Evolutionary conservation across 2,797 vertebrate species (phyloP).

Genomic region (Babyrousa celebensis): DNA sequence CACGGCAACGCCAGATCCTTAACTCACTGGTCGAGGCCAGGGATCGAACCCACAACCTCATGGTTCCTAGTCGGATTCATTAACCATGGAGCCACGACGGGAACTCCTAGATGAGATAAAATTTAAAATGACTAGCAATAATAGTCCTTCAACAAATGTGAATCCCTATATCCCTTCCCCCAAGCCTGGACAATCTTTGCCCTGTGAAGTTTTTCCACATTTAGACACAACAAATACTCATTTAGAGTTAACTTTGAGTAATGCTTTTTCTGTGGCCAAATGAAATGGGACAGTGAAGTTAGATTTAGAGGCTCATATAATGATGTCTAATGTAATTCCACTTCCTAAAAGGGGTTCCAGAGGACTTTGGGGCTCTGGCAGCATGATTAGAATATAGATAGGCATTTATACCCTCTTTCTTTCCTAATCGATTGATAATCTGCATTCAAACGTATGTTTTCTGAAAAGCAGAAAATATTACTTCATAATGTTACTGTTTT

Average conservation of each 20-base stretch:
- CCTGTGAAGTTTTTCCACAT: not conserved
- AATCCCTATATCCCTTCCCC: not conserved
- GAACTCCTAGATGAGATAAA: not conserved
- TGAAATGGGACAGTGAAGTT: slow-evolving; percentile 44
- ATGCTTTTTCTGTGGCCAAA: not conserved
- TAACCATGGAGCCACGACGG: too few species aligned
- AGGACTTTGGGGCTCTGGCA: not conserved
- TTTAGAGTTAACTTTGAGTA: slow-evolving; percentile 44
- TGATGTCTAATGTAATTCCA: slow-evolving; percentile 47
- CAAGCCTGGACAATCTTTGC: slow-evolving; percentile 28
- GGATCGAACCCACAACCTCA: too few species aligned
- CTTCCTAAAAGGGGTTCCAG: slow-evolving; percentile 1
- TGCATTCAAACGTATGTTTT: slow-evolving; percentile 61
- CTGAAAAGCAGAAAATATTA: not conserved
- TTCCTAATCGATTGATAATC: slow-evolving; percentile 4
- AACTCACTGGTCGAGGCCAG: too few species aligned
- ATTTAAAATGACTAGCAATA: slow-evolving; percentile 24
- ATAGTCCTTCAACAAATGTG: not conserved
- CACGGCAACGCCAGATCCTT: too few species aligned
- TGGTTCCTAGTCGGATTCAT: too few species aligned
- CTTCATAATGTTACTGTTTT: slow-evolving; percentile 6
- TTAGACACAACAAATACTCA: slow-evolving; percentile 23
- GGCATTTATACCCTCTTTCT: slow-evolving; percentile 18
- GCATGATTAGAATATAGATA: slow-evolving; percentile 7
- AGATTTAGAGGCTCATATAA: not conserved